Percentiles rank a stretch among this genome's conserved stretches.
Conservation (phyloP, 1,140 invertebrate species). For the Mizuhopecten yessoensis region DNA sequence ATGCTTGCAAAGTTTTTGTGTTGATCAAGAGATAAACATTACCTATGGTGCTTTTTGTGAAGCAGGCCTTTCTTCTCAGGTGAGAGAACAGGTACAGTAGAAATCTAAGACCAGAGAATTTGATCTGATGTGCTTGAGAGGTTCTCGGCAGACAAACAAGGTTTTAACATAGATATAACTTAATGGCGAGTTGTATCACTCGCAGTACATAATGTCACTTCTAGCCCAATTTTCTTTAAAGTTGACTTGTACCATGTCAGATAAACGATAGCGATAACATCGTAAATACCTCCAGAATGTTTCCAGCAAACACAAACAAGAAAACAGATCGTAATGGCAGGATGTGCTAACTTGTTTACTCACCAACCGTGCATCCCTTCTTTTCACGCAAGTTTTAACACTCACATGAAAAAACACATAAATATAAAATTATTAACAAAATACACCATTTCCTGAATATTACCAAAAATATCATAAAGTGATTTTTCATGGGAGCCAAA, state of each 20-base stretch:
- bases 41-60: neutral
- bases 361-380: conserved; percentile 30
- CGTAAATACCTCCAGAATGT: neutral
- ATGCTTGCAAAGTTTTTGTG: no score
- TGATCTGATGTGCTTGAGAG: neutral
- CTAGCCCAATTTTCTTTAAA: neutral
- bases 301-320: conserved; percentile 14
- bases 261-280: conserved; percentile 28
- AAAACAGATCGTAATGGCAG: neutral
- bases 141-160: neutral
- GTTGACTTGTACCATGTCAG: neutral
- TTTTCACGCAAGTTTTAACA: neutral
- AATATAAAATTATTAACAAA: neutral
- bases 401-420: conserved; percentile 27
- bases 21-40: no score
- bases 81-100: neutral
- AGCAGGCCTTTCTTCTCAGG: neutral
- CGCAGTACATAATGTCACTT: conserved; percentile 32
- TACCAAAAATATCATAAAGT: neutral
- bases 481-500: neutral
- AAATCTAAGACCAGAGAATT: neutral
- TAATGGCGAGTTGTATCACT: conserved; percentile 2
- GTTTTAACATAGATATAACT: neutral
- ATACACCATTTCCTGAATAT: neutral
- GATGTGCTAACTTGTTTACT: neutral